Percentiles rank a stretch among this genome's conserved stretches.
phyloP scores from a whole-genome alignment of 2,888 invertebrate genomes.

The Chrysolina haemoptera region DNA sequence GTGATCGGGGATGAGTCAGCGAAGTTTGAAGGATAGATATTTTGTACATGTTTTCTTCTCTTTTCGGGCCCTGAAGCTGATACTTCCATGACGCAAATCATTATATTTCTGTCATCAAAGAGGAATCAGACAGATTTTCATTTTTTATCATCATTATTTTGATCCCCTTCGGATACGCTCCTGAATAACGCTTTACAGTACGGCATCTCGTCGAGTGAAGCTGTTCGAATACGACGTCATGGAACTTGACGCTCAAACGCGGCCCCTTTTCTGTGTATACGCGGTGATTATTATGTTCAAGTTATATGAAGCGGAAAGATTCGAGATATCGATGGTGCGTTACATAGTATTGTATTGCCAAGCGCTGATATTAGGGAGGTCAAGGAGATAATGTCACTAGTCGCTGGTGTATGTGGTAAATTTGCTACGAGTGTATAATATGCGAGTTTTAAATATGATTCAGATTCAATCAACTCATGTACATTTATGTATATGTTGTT shows the following conservation, averaged over 20 bases:
- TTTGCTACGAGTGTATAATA: not conserved
- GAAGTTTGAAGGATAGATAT: too few relatives aligned
- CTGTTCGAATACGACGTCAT: constrained; percentile 3
- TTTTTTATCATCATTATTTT: too few relatives aligned
- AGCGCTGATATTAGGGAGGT: not conserved
- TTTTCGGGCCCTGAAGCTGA: too few relatives aligned
- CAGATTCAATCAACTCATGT: too few relatives aligned
- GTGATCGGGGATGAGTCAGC: too few relatives aligned
- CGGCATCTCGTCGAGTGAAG: not conserved
- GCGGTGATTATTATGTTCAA: constrained; percentile 1
- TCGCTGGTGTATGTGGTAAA: not conserved
- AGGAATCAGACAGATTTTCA: too few relatives aligned
- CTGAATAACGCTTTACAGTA: constrained; percentile 3
- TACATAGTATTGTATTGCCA: not conserved
- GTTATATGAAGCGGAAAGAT: constrained; percentile 11
- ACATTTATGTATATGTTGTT: too few relatives aligned
- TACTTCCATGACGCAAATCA: too few relatives aligned
- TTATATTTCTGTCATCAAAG: too few relatives aligned
- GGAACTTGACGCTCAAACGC: constrained; percentile 3
- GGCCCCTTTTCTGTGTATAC: constrained; percentile 4
- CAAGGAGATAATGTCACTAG: not conserved
- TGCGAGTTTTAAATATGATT: too few relatives aligned
- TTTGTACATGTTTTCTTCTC: too few relatives aligned
- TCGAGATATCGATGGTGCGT: not conserved
- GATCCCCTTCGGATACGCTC: not conserved